Conservation (phyloP, 2,113 vertebrate species). For the Tachysurus vachellii region DNA sequence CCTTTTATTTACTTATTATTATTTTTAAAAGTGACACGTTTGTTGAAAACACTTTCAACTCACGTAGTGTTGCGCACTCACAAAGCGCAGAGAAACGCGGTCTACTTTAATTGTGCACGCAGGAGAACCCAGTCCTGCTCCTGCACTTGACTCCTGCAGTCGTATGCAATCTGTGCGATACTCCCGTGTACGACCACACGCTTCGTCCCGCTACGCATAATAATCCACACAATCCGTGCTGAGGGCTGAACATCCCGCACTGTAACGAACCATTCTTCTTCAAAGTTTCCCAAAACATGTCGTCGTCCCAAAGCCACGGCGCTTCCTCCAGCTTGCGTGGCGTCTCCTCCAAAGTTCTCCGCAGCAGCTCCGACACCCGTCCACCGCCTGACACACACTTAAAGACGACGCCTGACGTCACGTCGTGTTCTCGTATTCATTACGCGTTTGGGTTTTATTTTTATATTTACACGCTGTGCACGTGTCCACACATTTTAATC, state of each 20-base stretch:
- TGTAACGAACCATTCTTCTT: constrained; percentile 10
- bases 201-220: background rate
- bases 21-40: background rate
- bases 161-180: background rate
- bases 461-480: constrained; percentile 60
- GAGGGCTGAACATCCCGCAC: constrained; percentile 7
- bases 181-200: constrained; percentile 2
- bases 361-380: constrained; percentile 53
- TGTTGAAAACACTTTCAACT: background rate
- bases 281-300: constrained; percentile 13
- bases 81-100: background rate
- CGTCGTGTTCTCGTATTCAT: constrained; percentile 63
- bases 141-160: background rate
- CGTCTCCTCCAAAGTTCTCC: constrained; percentile 65
- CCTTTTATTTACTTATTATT: background rate
- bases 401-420: constrained; percentile 85
- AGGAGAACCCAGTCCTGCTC: background rate
- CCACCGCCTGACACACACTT: constrained; percentile 72
- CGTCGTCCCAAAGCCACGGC: constrained; percentile 20
- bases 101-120: background rate
- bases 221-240: constrained; percentile 17
- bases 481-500: background rate
- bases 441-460: constrained; percentile 47
- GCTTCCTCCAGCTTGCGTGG: constrained; percentile 50
- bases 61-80: background rate